Evolutionary conservation across 2,888 invertebrate species (phyloP).

Genomic region (Oithona nana): DNA sequence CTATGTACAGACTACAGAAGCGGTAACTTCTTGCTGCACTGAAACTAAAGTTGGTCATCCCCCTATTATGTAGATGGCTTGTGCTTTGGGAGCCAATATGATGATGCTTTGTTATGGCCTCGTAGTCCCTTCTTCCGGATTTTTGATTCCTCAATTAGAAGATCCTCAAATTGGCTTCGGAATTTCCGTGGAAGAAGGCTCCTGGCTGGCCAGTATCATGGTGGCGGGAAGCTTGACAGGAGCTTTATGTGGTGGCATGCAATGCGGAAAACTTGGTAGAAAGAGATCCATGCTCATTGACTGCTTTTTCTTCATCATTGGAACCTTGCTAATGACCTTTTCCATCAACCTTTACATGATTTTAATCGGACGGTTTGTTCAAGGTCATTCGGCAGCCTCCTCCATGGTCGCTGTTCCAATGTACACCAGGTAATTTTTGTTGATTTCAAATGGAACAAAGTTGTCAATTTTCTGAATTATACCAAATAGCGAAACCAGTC

Average conservation of each 20-base stretch:
- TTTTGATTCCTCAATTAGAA: background rate
- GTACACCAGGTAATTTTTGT: background rate
- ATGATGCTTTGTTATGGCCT: background rate
- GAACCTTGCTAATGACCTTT: background rate
- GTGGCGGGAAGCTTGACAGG: background rate
- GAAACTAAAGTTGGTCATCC: background rate
- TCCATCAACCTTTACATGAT: background rate
- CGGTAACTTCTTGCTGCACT: too few relatives aligned
- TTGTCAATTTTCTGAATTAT: too few relatives aligned
- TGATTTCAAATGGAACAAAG: background rate
- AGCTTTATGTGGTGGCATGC: background rate
- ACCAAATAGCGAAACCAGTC: background rate
- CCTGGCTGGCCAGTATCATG: background rate
- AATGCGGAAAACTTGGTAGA: background rate
- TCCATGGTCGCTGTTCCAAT: background rate
- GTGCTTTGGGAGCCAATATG: background rate
- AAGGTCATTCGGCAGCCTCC: background rate
- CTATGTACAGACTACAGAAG: too few relatives aligned
- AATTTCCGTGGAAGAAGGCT: background rate
- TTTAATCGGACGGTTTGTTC: background rate
- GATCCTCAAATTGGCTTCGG: background rate
- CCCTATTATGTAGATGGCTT: background rate
- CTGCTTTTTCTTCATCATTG: background rate
- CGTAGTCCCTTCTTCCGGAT: background rate
- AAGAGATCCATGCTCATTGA: background rate